Conservation (phyloP, 2,888 invertebrate species). For the Synergus gifuensis region DNA sequence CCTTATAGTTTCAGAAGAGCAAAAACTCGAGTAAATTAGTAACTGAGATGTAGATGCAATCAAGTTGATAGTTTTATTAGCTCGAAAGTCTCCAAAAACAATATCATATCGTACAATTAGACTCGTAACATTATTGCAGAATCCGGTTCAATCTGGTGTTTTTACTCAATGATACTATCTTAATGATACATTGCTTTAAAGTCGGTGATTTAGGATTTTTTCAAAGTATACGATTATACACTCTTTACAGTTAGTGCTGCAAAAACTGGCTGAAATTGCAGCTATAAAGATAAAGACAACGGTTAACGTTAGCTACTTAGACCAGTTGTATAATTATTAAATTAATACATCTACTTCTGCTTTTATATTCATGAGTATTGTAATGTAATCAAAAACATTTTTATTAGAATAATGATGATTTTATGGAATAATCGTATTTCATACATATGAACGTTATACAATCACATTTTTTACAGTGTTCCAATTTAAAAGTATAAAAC, state of each 20-base stretch:
- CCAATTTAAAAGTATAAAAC: neutral
- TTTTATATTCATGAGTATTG: slow-evolving; percentile 8
- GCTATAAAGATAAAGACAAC: slow-evolving; percentile 5
- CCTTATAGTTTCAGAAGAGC: neutral
- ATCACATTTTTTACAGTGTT: neutral
- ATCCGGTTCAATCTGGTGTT: neutral
- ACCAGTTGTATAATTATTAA: slow-evolving; percentile 7
- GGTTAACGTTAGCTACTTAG: neutral
- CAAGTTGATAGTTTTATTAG: neutral
- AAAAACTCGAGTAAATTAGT: neutral
- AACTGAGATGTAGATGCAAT: neutral
- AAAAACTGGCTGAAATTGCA: slow-evolving; percentile 1
- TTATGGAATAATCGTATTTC: neutral
- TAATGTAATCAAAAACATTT: neutral
- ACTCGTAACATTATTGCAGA: neutral
- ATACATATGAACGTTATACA: neutral
- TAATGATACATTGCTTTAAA: slow-evolving; percentile 10
- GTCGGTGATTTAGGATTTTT: slow-evolving; percentile 2
- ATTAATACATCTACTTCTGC: neutral
- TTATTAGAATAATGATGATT: neutral
- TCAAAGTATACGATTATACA: neutral
- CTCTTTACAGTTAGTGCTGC: neutral
- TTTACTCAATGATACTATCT: slow-evolving; percentile 17
- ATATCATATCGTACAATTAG: neutral
- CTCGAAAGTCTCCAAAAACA: neutral